These are phyloP conservation scores for Dysidea cf. avara DNA, from an alignment of 37 sponge, comb jelly and placozoan species.

Conservation along the genomic window DNA sequence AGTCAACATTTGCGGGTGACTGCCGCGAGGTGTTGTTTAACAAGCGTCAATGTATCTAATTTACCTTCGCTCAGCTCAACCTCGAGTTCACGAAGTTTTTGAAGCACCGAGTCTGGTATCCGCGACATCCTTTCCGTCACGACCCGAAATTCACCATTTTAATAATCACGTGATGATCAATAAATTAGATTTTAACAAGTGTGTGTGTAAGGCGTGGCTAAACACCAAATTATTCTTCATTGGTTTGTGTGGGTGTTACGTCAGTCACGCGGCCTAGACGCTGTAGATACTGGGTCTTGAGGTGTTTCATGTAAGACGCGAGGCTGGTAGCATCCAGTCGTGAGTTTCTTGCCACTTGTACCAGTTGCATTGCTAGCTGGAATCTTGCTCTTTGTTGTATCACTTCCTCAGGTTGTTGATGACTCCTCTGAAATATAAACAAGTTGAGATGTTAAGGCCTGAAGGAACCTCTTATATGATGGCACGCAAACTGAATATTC, in stretches of 20 bases:
- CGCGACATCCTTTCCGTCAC: slow-evolving; percentile 10
- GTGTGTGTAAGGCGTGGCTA: too few relatives aligned
- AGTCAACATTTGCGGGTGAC: too few relatives aligned
- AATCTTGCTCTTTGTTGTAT: slow-evolving; percentile 12
- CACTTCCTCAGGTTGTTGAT: slow-evolving; percentile 21
- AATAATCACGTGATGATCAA: not conserved
- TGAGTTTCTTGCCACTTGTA: slow-evolving; percentile 86
- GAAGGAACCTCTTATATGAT: too few relatives aligned
- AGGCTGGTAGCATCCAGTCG: slow-evolving; percentile 57
- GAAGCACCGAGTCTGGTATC: slow-evolving; percentile 53
- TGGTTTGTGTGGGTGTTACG: too few relatives aligned
- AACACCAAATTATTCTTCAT: too few relatives aligned
- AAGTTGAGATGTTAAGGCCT: too few relatives aligned
- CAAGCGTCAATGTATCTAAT: not conserved
- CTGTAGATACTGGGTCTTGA: slow-evolving; percentile 34
- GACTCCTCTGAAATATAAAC: slow-evolving; percentile 8
- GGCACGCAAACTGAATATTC: too few relatives aligned
- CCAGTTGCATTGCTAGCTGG: slow-evolving; percentile 62
- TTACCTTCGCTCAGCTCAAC: slow-evolving; percentile 72
- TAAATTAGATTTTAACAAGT: not conserved
- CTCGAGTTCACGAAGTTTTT: slow-evolving; percentile 64
- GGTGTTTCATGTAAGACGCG: slow-evolving; percentile 26
- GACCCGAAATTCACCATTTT: not conserved
- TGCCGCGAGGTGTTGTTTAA: too few relatives aligned
- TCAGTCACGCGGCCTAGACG: too few relatives aligned